Base-by-base conservation (phyloP, 92 coral and sea anemone species). In the Epizoanthus fatuus region DNA sequence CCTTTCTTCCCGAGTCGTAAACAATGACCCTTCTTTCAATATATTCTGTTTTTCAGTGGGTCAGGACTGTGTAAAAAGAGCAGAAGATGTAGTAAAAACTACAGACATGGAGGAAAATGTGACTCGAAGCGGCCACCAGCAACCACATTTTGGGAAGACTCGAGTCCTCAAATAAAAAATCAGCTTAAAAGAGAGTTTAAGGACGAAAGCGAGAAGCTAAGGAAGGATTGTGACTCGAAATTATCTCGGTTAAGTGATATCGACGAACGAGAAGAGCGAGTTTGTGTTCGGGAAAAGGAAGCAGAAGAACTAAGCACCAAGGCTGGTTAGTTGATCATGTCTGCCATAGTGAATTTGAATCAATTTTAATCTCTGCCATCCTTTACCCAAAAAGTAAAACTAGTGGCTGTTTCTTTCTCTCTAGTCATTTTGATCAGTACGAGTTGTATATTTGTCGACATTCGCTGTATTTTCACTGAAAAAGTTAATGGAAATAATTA, bases 221-320 rank as follows among this genome's bases (percentile, higher is more conserved):
- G n/a, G 25, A 10, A 0, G 2, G 29, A 69, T 11, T 17, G 14
- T 35, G 39, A 67, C 3, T 12, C 49, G 14, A 38, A 67, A 67
- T 17, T 67, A 32, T 53, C 52, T 67, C 20, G 53, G 19, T 15
- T 67, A 5, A 12, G 22, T 16, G 74, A 69, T 15, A 53, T 69
- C n/a, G 0, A 25, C 42, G 19, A 69, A 53, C 29, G 20, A 39
- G 60, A 56, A 56, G 60, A 56, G n/a, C 60, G n/a, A 56, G 60
- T 56, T 56, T 56, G 60, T 19, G 60, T 19, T 39, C 29, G 5
- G 1, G 53, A 69, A 69, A 69, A 69, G 52, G 10, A 67, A 37
- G 73, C 52, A 35, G 73, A 67, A 32, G 73, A 67, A 67, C n/a
- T n/a, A n/a, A n/a, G n/a, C 22, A 63, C 40, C 32, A 29, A 29